A percentile compares a stretch with the other conserved stretches of the same genome.
These are phyloP conservation scores for Eonycteris spelaea DNA, from an alignment of 2,113 vertebrate species.

Conservation along the genomic window DNA sequence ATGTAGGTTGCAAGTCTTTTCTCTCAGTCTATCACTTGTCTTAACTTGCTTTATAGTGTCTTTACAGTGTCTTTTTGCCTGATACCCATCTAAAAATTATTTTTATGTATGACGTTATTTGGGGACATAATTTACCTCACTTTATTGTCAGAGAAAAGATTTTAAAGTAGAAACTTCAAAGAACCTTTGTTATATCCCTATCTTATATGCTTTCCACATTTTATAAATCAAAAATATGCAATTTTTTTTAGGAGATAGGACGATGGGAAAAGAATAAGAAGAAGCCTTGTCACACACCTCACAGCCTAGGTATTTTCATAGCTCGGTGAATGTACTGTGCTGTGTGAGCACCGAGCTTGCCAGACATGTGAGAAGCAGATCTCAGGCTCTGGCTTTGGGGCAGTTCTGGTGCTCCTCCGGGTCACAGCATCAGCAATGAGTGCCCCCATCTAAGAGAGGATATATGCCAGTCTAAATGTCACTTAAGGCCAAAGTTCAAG, in stretches of 20 bases:
- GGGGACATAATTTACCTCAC: neutral
- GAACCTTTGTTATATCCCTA: neutral
- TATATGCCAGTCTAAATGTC: neutral
- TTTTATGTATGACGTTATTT: neutral
- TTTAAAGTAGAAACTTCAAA: conserved; percentile 30
- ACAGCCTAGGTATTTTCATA: neutral
- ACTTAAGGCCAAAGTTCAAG: neutral
- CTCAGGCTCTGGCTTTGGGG: neutral
- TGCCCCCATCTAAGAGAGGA: neutral
- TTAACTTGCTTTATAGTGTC: neutral
- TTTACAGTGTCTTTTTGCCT: neutral
- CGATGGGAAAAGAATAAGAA: neutral
- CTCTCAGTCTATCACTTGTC: neutral
- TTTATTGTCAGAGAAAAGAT: neutral
- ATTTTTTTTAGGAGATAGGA: neutral
- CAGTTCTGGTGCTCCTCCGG: neutral
- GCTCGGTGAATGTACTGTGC: too few relatives aligned
- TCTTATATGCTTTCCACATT: neutral
- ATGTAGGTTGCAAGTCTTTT: neutral
- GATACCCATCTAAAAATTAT: neutral
- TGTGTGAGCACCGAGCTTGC: rapidly evolving
- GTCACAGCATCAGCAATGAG: neutral
- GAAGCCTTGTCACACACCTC: neutral
- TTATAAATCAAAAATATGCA: neutral
- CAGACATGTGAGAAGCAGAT: neutral